Conservation (phyloP, 2,113 vertebrate genomes). For the Stigmatopora nigra region DNA sequence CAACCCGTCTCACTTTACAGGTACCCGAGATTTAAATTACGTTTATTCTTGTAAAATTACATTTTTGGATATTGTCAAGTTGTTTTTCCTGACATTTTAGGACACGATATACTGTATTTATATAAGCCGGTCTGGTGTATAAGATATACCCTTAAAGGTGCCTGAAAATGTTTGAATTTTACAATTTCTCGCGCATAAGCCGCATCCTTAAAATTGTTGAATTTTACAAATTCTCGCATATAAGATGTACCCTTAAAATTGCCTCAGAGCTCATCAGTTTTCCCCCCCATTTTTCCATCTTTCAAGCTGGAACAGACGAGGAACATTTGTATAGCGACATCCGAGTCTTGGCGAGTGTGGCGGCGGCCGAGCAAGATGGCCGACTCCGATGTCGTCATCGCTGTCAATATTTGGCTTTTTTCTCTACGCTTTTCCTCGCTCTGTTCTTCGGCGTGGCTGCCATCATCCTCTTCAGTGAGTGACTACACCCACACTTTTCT, state of each 20-base stretch:
- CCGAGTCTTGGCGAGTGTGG: constrained; percentile 1
- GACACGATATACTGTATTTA: too few species aligned
- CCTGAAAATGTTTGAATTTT: too few species aligned
- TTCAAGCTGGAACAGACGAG: constrained; percentile 6
- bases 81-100: too few species aligned
- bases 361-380: background rate
- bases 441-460: constrained; percentile 10
- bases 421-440: constrained; percentile 17
- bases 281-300: background rate
- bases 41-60: background rate
- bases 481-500: too few species aligned
- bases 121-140: too few species aligned
- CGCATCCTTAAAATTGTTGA: too few species aligned
- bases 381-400: accelerated
- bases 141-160: too few species aligned
- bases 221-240: too few species aligned
- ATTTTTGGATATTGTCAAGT: too few species aligned
- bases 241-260: too few species aligned
- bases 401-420: background rate
- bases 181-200: too few species aligned
- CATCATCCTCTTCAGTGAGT: constrained; percentile 26
- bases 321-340: constrained; percentile 31
- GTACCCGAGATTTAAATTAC: background rate
- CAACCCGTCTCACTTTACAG: background rate
- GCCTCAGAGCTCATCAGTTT: too few species aligned